These are phyloP conservation scores for Hyles lineata DNA, from an alignment of 2,888 invertebrate genomes.

Conservation along the genomic window DNA sequence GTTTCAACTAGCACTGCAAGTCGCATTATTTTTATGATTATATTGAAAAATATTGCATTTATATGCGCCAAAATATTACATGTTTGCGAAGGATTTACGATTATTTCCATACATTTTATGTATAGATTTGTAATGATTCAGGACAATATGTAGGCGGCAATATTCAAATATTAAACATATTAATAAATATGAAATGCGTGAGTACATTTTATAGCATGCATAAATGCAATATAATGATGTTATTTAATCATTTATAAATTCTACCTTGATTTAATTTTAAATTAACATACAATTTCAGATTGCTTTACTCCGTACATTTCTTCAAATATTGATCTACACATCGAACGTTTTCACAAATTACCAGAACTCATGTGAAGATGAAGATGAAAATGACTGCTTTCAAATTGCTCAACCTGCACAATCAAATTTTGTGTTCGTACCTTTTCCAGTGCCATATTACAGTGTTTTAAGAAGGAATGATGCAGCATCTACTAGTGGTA, in stretches of 20 bases:
- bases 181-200: not conserved
- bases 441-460: constrained; percentile 39
- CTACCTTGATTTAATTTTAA: not conserved
- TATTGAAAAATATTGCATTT: not conserved
- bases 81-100: not conserved
- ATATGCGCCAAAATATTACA: not conserved
- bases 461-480: too few species aligned
- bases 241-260: too few species aligned
- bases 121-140: not conserved
- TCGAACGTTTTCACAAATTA: not conserved
- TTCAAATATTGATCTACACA: not conserved
- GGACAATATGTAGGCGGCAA: not conserved
- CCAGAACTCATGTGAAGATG: not conserved
- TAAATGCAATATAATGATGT: too few species aligned
- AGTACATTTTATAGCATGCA: not conserved
- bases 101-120: too few species aligned
- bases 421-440: constrained; percentile 35
- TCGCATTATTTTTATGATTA: not conserved
- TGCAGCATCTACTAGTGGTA: too few species aligned
- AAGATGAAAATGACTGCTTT: not conserved
- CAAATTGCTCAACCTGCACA: not conserved
- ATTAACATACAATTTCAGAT: not conserved
- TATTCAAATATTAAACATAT: not conserved
- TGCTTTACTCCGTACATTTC: not conserved
- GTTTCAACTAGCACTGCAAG: not conserved